Evolutionary conservation across 2,888 invertebrate genomes (phyloP).

Genomic region (Myopa tessellatipennis): DNA sequence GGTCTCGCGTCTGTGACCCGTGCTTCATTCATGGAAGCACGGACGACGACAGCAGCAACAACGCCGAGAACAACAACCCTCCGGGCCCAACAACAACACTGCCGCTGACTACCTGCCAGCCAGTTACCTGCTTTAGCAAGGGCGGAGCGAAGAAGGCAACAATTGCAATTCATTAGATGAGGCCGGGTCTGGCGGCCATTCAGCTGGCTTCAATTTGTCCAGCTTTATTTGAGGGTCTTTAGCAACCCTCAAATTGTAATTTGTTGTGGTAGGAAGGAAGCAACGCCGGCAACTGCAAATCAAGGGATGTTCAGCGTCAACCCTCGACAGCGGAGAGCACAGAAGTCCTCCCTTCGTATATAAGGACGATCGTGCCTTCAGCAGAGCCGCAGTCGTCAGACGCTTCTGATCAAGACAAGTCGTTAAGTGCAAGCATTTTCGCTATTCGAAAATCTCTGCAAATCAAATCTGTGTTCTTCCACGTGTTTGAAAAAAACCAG

Average conservation of each 20-base stretch:
- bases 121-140: constrained; percentile 44
- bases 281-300: constrained; percentile 23
- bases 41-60: not conserved
- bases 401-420: constrained; percentile 45
- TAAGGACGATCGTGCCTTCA: constrained; percentile 44
- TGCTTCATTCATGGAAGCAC: constrained; percentile 25
- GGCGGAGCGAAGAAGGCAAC: constrained; percentile 62
- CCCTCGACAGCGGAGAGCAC: not conserved
- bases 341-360: constrained; percentile 41
- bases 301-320: constrained; percentile 19
- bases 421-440: not conserved
- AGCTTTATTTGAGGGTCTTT: constrained; percentile 44
- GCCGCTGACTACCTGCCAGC: constrained; percentile 7
- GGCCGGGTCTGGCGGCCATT: not conserved
- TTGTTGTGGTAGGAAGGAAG: constrained; percentile 53
- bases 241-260: constrained; percentile 61
- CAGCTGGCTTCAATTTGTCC: constrained; percentile 11
- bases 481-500: not conserved
- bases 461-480: not conserved
- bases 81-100: not conserved
- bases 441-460: not conserved
- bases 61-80: constrained; percentile 15
- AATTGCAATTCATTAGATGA: constrained; percentile 55
- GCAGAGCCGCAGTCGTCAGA: constrained; percentile 44
- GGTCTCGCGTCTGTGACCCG: constrained; percentile 19